Base-by-base conservation (phyloP, 2,797 vertebrate genomes). In the Esox masquinongy region DNA sequence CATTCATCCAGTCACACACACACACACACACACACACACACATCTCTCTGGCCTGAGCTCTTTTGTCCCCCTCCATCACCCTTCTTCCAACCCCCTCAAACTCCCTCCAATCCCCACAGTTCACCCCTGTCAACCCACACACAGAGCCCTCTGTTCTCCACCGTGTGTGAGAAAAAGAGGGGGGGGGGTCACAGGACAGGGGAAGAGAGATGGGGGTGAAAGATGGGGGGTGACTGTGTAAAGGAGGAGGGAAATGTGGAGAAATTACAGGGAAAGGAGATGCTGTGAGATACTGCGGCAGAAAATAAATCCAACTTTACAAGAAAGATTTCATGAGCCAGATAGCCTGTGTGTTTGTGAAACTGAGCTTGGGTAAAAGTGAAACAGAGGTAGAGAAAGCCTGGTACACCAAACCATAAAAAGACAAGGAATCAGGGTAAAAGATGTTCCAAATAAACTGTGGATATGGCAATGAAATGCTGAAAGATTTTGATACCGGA, bases 71-170 rank as follows among this genome's bases (percentile, higher is more conserved):
- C 26, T 12, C 70, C 69, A 39, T 22, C 70, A 43, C 56, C 17
- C 34, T 51, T 19, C 71, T 64, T 9, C 11, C 47, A 69, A 47
- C n/a, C 16, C 74, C 36, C 74, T 16, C 29, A 51, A 67, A 64
- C 56, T 71, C 68, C 72, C 77, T 66, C 80, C 24, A 12, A 5
- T 80, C 61, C 71, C 84, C 67, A 73, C 83, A 79, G 77, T 80
- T 80, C 74, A 47, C 56, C 43, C 73, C 76, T 29, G 43, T 77
- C 78, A 78, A 43, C 79, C 49, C 47, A 47, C 83, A 91, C 89
- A 91, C 82, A 85, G 83, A 86, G 82, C 84, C 86, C 85, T 90
- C 91, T 93, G 89, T 93, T 91, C 81, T 78, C 43, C 9, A 49
- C 69, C 74, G 74, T 80, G 77, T 74, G 75, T 71, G 74, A 74